Percentiles rank a stretch among this genome's conserved stretches.
phyloP scores from a whole-genome alignment of 2,113 vertebrate species.

The Psittacara wagleri region DNA sequence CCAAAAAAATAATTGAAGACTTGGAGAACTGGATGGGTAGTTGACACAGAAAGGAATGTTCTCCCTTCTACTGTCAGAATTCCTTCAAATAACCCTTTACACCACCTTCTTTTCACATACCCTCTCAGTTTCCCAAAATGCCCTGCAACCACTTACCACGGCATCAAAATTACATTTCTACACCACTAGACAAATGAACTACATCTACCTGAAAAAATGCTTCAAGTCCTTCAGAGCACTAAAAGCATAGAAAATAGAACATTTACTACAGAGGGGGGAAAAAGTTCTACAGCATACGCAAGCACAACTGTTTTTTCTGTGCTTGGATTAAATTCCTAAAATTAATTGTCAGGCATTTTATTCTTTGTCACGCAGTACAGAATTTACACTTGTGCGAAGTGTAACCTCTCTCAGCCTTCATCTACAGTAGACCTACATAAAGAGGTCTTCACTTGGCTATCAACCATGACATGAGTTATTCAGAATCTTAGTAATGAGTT shows the following conservation, averaged over 20 bases:
- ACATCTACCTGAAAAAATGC: not conserved
- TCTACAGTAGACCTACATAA: fast-evolving
- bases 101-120: not conserved
- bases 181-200: not conserved
- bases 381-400: not conserved
- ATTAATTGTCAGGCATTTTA: not conserved
- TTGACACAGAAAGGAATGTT: not conserved
- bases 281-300: not conserved
- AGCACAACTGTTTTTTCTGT: not conserved
- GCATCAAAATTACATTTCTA: not conserved
- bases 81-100: not conserved
- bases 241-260: not conserved
- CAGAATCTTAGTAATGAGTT: not conserved
- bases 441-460: not conserved
- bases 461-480: not conserved
- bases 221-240: not conserved
- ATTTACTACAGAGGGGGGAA: fast-evolving
- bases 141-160: not conserved
- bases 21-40: not conserved
- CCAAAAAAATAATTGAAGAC: not conserved
- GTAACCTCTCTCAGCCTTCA: not conserved
- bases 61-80: not conserved
- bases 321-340: not conserved
- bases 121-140: not conserved
- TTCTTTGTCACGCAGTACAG: not conserved